These are phyloP conservation scores for Ceryle rudis DNA, from an alignment of 2,797 vertebrate genomes.

Conservation along the genomic window DNA sequence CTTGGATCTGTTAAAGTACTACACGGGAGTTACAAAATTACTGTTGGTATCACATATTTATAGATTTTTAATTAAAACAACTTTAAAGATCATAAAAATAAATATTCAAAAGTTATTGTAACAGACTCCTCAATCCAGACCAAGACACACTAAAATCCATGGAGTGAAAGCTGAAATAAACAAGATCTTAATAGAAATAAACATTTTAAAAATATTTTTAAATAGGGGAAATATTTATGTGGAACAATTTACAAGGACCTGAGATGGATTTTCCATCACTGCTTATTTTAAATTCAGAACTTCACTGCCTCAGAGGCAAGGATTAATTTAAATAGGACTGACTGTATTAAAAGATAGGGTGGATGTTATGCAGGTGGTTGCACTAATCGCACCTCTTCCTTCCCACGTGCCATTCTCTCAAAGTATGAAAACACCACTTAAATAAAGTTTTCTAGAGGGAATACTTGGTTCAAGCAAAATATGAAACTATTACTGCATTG, in stretches of 20 bases:
- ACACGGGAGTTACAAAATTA: background rate
- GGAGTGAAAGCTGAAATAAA: background rate
- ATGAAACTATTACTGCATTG: background rate
- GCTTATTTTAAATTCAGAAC: background rate
- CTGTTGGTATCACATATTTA: background rate
- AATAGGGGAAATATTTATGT: background rate
- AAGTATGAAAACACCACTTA: background rate
- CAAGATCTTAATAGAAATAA: background rate
- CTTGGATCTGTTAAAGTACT: background rate
- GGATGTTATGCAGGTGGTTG: background rate
- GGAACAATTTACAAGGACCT: background rate
- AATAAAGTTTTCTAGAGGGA: background rate
- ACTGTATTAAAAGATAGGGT: background rate
- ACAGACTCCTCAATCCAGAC: background rate
- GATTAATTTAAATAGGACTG: background rate
- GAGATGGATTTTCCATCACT: background rate
- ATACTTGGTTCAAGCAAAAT: background rate
- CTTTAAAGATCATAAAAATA: background rate
- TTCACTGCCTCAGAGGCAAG: background rate
- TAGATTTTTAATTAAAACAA: background rate
- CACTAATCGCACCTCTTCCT: background rate
- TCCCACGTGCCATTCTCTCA: background rate
- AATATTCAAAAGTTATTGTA: background rate
- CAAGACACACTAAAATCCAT: background rate
- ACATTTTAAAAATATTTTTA: background rate